Evolutionary conservation across 1,140 invertebrate species (phyloP).

Genomic region (Pseudomyrmex sp.): DNA sequence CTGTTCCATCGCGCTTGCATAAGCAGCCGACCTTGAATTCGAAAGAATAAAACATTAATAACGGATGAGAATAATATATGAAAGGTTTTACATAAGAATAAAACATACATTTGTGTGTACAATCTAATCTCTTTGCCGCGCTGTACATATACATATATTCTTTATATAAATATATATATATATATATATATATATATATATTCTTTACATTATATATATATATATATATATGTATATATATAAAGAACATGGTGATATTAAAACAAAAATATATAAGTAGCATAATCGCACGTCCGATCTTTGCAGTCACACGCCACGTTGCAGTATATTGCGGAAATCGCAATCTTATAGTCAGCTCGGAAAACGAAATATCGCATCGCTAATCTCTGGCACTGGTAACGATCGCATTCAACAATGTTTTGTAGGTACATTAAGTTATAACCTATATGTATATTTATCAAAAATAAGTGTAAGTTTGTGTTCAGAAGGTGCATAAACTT

Average conservation of each 20-base stretch:
- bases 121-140: conserved; percentile 16
- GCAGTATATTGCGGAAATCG: conserved; percentile 29
- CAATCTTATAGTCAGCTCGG: neutral
- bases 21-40: conserved; percentile 35
- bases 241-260: conserved; percentile 4
- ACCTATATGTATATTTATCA: neutral
- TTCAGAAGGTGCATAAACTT: too few species aligned
- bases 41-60: conserved; percentile 35
- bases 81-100: conserved; percentile 41
- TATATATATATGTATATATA: neutral
- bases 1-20: conserved; percentile 22
- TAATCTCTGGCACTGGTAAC: conserved; percentile 39
- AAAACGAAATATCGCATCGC: conserved; percentile 10
- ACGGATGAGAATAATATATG: conserved; percentile 6
- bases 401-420: conserved; percentile 1
- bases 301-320: conserved; percentile 31
- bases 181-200: too few species aligned
- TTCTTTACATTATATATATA: too few species aligned
- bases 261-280: conserved; percentile 57
- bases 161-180: too few species aligned
- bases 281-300: conserved; percentile 33
- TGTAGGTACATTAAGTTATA: neutral
- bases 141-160: too few species aligned
- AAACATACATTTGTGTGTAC: neutral
- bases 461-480: neutral